Evolutionary conservation across 2,888 invertebrate genomes (phyloP).

Genomic region (Onchidella celtica): DNA sequence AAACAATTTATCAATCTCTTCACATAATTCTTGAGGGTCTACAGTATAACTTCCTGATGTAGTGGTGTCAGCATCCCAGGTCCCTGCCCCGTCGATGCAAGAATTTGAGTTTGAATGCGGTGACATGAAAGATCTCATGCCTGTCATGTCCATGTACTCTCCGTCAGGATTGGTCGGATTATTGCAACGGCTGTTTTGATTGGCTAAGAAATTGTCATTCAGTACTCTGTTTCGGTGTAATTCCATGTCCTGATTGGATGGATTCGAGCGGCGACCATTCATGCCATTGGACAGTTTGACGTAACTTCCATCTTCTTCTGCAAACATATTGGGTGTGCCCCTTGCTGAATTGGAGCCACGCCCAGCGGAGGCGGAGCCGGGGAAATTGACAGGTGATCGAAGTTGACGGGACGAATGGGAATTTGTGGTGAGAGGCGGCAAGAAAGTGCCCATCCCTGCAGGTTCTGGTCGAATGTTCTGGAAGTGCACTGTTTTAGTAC

Average conservation of each 20-base stretch:
- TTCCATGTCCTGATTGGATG: slow-evolving; percentile 23
- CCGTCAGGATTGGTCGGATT: slow-evolving; percentile 1
- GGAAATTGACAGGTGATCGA: slow-evolving; percentile 4
- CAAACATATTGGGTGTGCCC: slow-evolving; percentile 23
- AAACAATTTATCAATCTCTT: slow-evolving; percentile 57
- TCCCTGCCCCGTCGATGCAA: slow-evolving; percentile 24
- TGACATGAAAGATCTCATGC: slow-evolving; percentile 24
- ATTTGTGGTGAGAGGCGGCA: not conserved
- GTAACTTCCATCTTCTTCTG: slow-evolving; percentile 47
- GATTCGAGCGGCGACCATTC: slow-evolving; percentile 28
- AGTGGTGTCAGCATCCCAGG: slow-evolving; percentile 56
- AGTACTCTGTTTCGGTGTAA: slow-evolving; percentile 6
- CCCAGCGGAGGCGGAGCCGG: not conserved
- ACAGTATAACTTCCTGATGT: slow-evolving; percentile 59
- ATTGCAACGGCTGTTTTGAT: not conserved
- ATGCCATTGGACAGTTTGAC: slow-evolving; percentile 38
- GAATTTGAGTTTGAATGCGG: slow-evolving; percentile 41
- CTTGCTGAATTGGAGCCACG: not conserved
- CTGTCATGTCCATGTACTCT: slow-evolving; percentile 54
- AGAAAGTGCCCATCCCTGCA: not conserved
- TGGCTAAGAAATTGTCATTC: slow-evolving; percentile 8
- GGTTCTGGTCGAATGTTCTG: slow-evolving; percentile 47
- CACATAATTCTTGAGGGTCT: slow-evolving; percentile 54
- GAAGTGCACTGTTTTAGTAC: slow-evolving; percentile 35
- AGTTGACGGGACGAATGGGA: slow-evolving; percentile 5